These are phyloP conservation scores for Tachysurus fulvidraco DNA, from an alignment of 2,113 vertebrate species.

Conservation along the genomic window DNA sequence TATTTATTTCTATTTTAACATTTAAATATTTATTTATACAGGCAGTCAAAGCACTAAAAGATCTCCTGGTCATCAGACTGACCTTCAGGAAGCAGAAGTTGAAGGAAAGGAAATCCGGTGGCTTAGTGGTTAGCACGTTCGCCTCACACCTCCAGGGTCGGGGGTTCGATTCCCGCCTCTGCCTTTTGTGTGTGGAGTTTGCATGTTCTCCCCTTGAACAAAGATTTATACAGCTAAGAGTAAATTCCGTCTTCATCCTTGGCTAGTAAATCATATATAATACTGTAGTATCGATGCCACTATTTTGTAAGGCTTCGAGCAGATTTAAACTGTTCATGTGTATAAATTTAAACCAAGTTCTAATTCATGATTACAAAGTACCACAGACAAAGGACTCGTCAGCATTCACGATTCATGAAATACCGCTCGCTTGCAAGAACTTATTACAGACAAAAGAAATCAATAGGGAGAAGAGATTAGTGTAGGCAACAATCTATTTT, in stretches of 20 bases:
- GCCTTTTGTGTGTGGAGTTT: too few species aligned
- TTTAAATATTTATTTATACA: neutral
- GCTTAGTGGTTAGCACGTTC: too few species aligned
- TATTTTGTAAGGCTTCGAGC: neutral
- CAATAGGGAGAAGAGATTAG: constrained; percentile 74
- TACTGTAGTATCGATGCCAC: neutral
- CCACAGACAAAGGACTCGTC: constrained; percentile 45
- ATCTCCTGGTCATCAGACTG: neutral
- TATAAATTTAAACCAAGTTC: neutral
- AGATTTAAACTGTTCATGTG: neutral
- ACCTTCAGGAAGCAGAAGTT: neutral
- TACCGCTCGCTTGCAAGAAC: constrained; percentile 75
- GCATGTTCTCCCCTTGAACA: too few species aligned
- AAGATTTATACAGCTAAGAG: neutral
- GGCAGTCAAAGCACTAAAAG: neutral
- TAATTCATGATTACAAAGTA: neutral
- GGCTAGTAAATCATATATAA: neutral
- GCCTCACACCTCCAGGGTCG: too few species aligned
- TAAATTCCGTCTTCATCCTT: neutral
- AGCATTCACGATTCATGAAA: constrained; percentile 71
- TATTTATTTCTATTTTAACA: too few species aligned
- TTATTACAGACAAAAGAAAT: constrained; percentile 70
- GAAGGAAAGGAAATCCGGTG: neutral
- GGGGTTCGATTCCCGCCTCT: too few species aligned
- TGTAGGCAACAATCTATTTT: constrained; percentile 78